Evolutionary conservation across 2,888 invertebrate genomes (phyloP).

Genomic region (Phasia obesa): DNA sequence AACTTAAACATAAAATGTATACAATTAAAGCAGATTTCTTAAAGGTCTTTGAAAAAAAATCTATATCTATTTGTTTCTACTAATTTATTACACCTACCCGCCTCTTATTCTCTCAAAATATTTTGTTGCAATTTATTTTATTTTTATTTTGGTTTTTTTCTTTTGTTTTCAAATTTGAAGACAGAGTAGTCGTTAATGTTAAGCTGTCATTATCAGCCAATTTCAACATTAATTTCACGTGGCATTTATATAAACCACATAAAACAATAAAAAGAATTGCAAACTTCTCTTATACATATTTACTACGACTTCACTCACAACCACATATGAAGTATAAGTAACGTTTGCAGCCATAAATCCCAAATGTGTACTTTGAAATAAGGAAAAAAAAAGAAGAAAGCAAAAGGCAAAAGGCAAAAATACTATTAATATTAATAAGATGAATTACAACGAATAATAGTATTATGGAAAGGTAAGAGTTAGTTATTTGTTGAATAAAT

Average conservation of each 20-base stretch:
- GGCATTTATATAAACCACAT: slow-evolving; percentile 55
- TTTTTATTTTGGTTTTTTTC: background rate
- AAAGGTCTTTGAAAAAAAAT: slow-evolving; percentile 1
- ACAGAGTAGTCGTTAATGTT: slow-evolving; percentile 65
- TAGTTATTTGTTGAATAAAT: background rate
- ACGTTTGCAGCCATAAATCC: slow-evolving; percentile 51
- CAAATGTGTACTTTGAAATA: slow-evolving; percentile 49
- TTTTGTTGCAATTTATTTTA: slow-evolving; percentile 23
- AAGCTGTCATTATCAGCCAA: slow-evolving; percentile 71
- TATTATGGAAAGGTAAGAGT: slow-evolving; percentile 16
- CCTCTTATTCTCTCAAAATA: slow-evolving; percentile 32
- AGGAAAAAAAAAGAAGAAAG: background rate
- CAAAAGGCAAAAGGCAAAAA: background rate
- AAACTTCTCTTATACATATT: slow-evolving; percentile 13
- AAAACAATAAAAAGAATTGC: slow-evolving; percentile 2
- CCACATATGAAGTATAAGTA: slow-evolving; percentile 15
- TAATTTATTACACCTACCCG: slow-evolving; percentile 24
- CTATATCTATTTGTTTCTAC: slow-evolving; percentile 36
- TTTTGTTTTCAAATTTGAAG: slow-evolving; percentile 7
- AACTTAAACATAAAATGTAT: background rate
- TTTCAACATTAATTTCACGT: slow-evolving; percentile 62
- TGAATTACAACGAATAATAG: slow-evolving; percentile 44
- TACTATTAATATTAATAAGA: slow-evolving; percentile 57
- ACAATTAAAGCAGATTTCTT: slow-evolving; percentile 34
- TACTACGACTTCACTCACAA: background rate